Percentiles rank a stretch among this genome's conserved stretches.
Conservation (phyloP, 2,113 vertebrate species). For the Embiotoca jacksoni region DNA sequence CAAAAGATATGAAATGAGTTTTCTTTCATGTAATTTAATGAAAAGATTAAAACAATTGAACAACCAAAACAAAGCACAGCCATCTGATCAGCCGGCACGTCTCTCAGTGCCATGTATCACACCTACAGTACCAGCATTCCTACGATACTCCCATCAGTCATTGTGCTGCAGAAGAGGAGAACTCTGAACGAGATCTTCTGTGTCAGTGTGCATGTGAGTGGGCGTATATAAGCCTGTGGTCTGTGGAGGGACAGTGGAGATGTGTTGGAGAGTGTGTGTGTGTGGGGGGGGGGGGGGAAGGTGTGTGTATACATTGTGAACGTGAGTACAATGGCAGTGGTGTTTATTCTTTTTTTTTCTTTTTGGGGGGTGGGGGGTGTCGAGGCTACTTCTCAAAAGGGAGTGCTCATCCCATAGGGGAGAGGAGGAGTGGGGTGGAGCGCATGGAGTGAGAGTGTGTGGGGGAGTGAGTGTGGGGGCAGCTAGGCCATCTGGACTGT, state of each 20-base stretch:
- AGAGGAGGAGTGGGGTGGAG: slow-evolving; percentile 66
- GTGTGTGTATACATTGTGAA: slow-evolving; percentile 35
- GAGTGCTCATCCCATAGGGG: slow-evolving; percentile 70
- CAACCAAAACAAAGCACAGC: slow-evolving; percentile 6
- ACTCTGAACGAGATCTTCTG: slow-evolving; percentile 64
- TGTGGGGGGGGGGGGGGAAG: slow-evolving; percentile 11
- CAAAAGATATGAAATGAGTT: neutral
- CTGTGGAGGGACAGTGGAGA: slow-evolving; percentile 58
- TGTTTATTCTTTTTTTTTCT: neutral
- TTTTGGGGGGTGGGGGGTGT: neutral
- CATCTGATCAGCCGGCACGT: slow-evolving; percentile 12
- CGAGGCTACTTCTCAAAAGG: slow-evolving; percentile 54
- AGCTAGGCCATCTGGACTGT: slow-evolving; percentile 84
- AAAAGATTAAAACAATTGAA: slow-evolving; percentile 1
- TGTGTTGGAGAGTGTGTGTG: slow-evolving; percentile 46
- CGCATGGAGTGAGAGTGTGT: slow-evolving; percentile 72
- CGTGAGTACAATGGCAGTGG: slow-evolving; percentile 30
- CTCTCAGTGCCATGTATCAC: slow-evolving; percentile 34
- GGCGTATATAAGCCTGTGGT: slow-evolving; percentile 65
- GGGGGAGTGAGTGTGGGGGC: slow-evolving; percentile 78
- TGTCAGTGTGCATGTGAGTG: slow-evolving; percentile 58
- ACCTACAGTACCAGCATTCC: slow-evolving; percentile 47
- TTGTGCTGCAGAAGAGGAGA: slow-evolving; percentile 56
- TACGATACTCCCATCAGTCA: slow-evolving; percentile 47
- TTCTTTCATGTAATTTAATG: slow-evolving; percentile 2